Conservation (phyloP, 2,797 vertebrate genomes). For the Hydrocynus forskahlii region DNA sequence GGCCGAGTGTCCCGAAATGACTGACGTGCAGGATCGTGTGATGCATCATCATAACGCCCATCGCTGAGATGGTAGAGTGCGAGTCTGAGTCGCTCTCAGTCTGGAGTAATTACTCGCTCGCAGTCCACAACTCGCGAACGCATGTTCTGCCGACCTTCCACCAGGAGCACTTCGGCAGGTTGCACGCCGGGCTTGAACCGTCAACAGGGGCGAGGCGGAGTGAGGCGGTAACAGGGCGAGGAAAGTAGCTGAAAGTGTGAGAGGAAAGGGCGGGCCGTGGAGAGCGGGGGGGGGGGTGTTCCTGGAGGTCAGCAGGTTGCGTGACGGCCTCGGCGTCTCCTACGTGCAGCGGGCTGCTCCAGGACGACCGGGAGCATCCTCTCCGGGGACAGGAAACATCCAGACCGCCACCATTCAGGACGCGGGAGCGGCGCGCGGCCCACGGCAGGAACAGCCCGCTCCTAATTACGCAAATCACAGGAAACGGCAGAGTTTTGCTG, state of each 20-base stretch:
- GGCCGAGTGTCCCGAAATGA: too few species aligned
- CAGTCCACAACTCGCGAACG: too few species aligned
- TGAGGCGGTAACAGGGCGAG: not conserved
- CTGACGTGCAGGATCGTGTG: too few species aligned
- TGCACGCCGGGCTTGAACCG: not conserved
- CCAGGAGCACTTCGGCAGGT: not conserved
- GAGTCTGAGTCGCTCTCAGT: too few species aligned
- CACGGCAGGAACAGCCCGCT: not conserved
- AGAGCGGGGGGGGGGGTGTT: too few species aligned
- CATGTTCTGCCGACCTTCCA: too few species aligned
- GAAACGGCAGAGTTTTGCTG: not conserved
- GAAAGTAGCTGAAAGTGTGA: not conserved
- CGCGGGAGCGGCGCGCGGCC: constrained; percentile 8
- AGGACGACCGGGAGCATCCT: constrained; percentile 14
- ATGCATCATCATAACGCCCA: too few species aligned
- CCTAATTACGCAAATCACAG: constrained; percentile 1
- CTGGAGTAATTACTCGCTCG: too few species aligned
- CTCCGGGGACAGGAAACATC: constrained; percentile 22
- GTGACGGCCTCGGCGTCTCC: constrained; percentile 25
- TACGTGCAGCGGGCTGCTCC: constrained; percentile 15
- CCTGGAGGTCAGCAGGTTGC: constrained; percentile 32
- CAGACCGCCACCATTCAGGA: constrained; percentile 29
- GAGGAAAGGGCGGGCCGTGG: too few species aligned
- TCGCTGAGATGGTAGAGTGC: too few species aligned
- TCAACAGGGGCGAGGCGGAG: not conserved